Base-by-base conservation (phyloP, 2,113 vertebrate genomes). In the Aspidoscelis tigris region DNA sequence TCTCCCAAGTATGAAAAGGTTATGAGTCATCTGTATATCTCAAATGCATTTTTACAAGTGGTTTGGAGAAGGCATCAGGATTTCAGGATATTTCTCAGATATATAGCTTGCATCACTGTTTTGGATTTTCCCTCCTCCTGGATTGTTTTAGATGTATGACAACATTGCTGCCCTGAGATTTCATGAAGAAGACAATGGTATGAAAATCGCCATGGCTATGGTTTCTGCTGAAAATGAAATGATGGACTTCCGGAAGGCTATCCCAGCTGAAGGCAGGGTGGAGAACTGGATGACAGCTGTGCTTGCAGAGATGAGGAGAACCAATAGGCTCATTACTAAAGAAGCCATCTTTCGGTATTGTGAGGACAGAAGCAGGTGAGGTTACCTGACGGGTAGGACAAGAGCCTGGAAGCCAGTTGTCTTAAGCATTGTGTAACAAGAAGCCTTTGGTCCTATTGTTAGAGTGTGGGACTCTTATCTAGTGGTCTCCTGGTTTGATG, bases 251-350 rank as follows among this genome's bases (percentile, higher is more conserved):
- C 95, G 87, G 39, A 96, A 95, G 88, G 76, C 93, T 4, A 47
- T 98, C 9, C 86, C 93, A 53, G 97, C 98, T 0, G 96, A 97
- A 72, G 98, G 98, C 12, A 97, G 96, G 1, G 98, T 99, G 89
- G 99, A 99, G 91, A 98, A 97, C 0, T 99, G 99, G 99, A 99
- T 99, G 98, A 97, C 96, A 0, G 95, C 87, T 0, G 96, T 99
- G 7, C 92, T 99, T 41, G 84, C 86, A 0, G 98, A 99, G 87
- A 99, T 99, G 99, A 97, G 96, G 76, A 95, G 94, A 78, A 98
- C 97, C 0, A 99, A 99, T 92, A 93, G 96, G n/a, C 97, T 97
- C 12, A 96, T 99, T 80, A 99, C 98, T 58, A 99, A 99, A 84
- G 98, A 99, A 90, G 98, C 99, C n/a, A 96, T 99, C 90, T 99